Evolutionary conservation across 92 coral and sea anemone genomes (phyloP), one percentile per base, ranked within the genome.

Genomic region (Zoanthus solanderi): DNA sequence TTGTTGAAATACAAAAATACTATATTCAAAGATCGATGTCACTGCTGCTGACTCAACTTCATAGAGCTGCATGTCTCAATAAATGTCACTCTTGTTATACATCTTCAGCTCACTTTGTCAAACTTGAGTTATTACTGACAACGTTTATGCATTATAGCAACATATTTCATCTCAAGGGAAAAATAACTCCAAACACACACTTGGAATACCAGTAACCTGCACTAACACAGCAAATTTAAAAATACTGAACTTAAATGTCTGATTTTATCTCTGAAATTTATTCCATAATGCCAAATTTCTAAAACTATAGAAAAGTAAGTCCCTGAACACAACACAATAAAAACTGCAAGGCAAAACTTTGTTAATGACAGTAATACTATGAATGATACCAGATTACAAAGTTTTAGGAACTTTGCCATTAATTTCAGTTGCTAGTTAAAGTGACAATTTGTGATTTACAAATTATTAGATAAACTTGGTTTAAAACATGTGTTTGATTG

Each of bases 301-400:
- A 7, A 50, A 50, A 37, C 42, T 50, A 11, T 2, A 50, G 56
- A 50, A 50, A 50, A 37, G 2, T 4, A 37, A 37, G 42, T 37
- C 58, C 58, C 58, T 53, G 4, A 11, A 58, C n/a, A n/a, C 28
- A 15, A 12, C 17, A 17, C 69, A 11, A n/a, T 15, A 47, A 13
- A 47, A 46, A 13, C 12, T 65, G 75, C 85, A 81, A 66, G 85
- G 85, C 85, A 81, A 81, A 81, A 81, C 85, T 47, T 81, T 5
- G 58, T 29, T 12, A 4, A 63, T 13, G 69, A 23, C 69, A 18
- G 5, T 61, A 15, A 34, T 13, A 10, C 31, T 23, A 46, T 13
- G 1, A 5, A 81, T 15, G 45, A 68, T 4, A 65, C 63, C 10
- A 61, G 0, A 37, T 32, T 28, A 12, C 16, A 29, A 30, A 77